Evolutionary conservation across 2,113 vertebrate species (phyloP).

Genomic region (Perccottus glenii): DNA sequence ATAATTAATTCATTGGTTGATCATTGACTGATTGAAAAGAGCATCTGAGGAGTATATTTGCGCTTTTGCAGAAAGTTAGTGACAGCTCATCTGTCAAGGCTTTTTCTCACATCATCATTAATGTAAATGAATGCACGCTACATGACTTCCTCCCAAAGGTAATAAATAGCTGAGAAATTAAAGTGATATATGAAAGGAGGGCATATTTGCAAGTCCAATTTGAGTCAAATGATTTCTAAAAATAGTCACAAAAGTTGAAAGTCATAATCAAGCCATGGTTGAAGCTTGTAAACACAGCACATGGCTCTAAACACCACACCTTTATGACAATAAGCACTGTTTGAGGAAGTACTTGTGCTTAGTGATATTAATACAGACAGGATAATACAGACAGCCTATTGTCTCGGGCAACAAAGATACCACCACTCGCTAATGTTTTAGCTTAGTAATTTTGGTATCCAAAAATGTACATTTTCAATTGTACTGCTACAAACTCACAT

Average conservation of each 20-base stretch:
- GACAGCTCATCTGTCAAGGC: constrained; percentile 1
- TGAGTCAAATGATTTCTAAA: constrained; percentile 8
- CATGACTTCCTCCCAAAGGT: background rate
- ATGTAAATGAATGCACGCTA: background rate
- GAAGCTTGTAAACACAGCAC: background rate
- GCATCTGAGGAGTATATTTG: background rate
- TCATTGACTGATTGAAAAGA: background rate
- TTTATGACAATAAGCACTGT: background rate
- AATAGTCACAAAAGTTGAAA: constrained; percentile 10
- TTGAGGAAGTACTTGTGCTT: no score
- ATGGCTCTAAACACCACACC: background rate
- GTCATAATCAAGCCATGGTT: background rate
- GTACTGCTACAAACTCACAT: no score
- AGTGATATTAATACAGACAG: no score
- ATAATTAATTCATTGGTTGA: background rate
- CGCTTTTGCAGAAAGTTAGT: background rate
- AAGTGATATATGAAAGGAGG: background rate
- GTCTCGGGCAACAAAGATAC: no score
- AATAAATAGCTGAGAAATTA: constrained; percentile 13
- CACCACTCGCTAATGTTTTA: no score
- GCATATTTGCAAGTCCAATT: constrained; percentile 24
- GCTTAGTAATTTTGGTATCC: no score
- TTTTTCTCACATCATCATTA: background rate
- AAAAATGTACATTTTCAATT: no score
- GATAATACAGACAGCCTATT: no score